Percentiles rank a stretch among this genome's conserved stretches.
Conservation (phyloP, 2,113 vertebrate genomes). For the Stegastes partitus region DNA sequence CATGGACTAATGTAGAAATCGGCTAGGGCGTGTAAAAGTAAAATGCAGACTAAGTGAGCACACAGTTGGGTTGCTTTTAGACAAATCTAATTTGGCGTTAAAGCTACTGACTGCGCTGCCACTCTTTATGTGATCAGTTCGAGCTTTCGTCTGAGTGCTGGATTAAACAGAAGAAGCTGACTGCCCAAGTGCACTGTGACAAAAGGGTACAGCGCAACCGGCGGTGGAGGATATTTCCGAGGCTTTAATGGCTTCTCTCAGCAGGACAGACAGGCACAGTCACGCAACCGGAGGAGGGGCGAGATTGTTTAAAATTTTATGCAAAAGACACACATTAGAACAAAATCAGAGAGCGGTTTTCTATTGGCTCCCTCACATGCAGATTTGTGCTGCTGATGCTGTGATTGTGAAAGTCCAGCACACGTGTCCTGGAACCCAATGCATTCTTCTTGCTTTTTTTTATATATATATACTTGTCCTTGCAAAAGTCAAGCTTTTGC, state of each 20-base stretch:
- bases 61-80: not conserved
- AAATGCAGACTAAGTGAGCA: not conserved
- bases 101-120: not conserved
- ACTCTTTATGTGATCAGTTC: constrained; percentile 18
- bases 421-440: no score
- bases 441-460: not conserved
- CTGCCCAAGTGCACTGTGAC: constrained; percentile 48
- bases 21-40: not conserved
- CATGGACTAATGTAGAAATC: not conserved
- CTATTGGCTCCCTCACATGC: not conserved
- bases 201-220: constrained; percentile 40
- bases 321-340: constrained; percentile 60
- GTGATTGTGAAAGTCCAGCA: no score
- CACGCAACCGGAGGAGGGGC: constrained; percentile 50
- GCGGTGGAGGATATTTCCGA: constrained; percentile 61
- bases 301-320: constrained; percentile 63
- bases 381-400: not conserved
- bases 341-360: constrained; percentile 32
- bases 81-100: constrained; percentile 35
- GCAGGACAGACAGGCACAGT: constrained; percentile 45
- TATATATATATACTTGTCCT: no score
- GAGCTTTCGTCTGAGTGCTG: constrained; percentile 4
- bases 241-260: constrained; percentile 64
- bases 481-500: not conserved
- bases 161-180: constrained; percentile 21